Conservation (phyloP, 1,140 invertebrate genomes). For the Nymphalis io region DNA sequence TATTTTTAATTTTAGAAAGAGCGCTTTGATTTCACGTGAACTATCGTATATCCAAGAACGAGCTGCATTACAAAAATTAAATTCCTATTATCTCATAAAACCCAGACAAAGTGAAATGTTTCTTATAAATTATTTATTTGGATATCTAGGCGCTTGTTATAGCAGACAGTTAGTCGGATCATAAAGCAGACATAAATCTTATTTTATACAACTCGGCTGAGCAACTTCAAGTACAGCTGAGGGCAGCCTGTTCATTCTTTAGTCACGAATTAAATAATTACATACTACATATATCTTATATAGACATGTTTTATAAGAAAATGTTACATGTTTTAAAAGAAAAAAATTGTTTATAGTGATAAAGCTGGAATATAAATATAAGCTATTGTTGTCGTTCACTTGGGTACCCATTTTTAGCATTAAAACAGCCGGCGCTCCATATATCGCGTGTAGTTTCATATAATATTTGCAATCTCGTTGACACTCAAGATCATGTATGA, state of each 20-base stretch:
- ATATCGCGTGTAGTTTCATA: background rate
- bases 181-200: constrained; percentile 7
- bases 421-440: constrained; percentile 3
- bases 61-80: background rate
- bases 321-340: background rate
- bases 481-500: constrained; percentile 12
- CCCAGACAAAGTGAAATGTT: constrained; percentile 4
- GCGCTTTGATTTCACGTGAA: no score
- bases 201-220: constrained; percentile 1
- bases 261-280: background rate
- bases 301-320: no score
- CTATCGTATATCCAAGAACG: no score
- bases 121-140: constrained; percentile 10
- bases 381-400: background rate
- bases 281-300: background rate
- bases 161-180: constrained; percentile 13
- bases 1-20: no score
- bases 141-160: constrained; percentile 11
- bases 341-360: background rate
- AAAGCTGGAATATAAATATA: background rate
- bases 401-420: constrained; percentile 2
- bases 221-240: background rate
- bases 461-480: constrained; percentile 11
- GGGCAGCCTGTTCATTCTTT: background rate
- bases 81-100: background rate